These are phyloP conservation scores for Caenorhabditis elegans DNA, from an alignment of 1,140 invertebrate species.

Conservation along the genomic window DNA sequence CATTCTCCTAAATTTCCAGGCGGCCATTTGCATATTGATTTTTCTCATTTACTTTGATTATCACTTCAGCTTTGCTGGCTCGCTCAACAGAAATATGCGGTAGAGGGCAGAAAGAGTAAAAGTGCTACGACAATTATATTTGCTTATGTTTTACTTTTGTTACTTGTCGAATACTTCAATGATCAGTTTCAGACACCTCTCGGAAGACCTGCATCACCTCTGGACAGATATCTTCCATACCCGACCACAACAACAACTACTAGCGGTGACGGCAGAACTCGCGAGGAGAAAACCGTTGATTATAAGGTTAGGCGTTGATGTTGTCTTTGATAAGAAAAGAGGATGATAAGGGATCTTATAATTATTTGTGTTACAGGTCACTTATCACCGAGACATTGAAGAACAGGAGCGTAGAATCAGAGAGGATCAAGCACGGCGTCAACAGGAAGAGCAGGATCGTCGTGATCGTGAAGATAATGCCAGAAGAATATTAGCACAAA, in stretches of 20 bases:
- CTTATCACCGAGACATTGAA: slow-evolving; percentile 59
- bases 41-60: background rate
- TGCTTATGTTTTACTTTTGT: background rate
- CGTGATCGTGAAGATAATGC: slow-evolving; percentile 56
- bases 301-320: slow-evolving; percentile 29
- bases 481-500: slow-evolving; percentile 53
- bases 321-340: background rate
- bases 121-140: background rate
- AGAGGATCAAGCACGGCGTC: slow-evolving; percentile 57
- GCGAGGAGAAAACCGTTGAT: slow-evolving; percentile 60
- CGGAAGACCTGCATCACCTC: slow-evolving; percentile 22
- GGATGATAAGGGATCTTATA: slow-evolving; percentile 37
- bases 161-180: background rate
- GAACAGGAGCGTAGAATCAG: slow-evolving; percentile 62
- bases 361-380: slow-evolving; percentile 40
- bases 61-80: background rate
- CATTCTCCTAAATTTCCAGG: too few relatives aligned
- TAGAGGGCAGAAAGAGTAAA: background rate
- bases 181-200: slow-evolving; percentile 40
- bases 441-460: slow-evolving; percentile 61
- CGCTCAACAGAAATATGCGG: background rate
- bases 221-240: slow-evolving; percentile 39
- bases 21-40: background rate
- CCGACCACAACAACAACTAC: slow-evolving; percentile 32
- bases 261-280: slow-evolving; percentile 32